These are phyloP conservation scores for Mungos mungo DNA, from an alignment of 2,113 vertebrate species.

Conservation along the genomic window DNA sequence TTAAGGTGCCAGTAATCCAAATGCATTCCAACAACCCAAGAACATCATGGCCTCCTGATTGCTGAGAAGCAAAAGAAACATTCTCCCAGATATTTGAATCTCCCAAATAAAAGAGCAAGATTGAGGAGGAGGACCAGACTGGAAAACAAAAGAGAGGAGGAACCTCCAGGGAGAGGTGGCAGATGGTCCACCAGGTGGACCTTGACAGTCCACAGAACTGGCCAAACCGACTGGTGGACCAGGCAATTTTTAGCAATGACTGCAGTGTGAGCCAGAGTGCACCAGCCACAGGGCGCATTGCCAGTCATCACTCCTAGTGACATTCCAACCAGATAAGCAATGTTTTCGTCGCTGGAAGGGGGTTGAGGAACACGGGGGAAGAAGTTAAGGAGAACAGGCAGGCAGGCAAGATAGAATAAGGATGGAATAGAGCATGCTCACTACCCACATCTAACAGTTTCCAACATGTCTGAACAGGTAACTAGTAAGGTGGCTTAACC, in stretches of 20 bases:
- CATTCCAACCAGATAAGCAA: slow-evolving; percentile 78
- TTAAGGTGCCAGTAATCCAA: slow-evolving; percentile 22
- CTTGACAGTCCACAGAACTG: slow-evolving; percentile 73
- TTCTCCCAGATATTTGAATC: slow-evolving; percentile 55
- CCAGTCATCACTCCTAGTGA: slow-evolving; percentile 67
- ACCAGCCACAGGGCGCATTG: slow-evolving; percentile 66
- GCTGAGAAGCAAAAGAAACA: slow-evolving; percentile 56
- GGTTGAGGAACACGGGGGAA: background rate
- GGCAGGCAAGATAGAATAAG: background rate
- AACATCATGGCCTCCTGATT: slow-evolving; percentile 22
- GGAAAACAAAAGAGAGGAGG: slow-evolving; percentile 77
- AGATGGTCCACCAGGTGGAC: slow-evolving; percentile 82
- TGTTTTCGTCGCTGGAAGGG: slow-evolving; percentile 32
- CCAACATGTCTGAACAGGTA: slow-evolving; percentile 71
- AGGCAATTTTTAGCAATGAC: slow-evolving; percentile 78
- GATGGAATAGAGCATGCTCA: background rate
- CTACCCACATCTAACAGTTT: slow-evolving; percentile 31
- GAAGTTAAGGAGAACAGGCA: background rate
- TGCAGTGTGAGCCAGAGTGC: slow-evolving; percentile 75
- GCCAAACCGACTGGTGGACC: slow-evolving; percentile 78
- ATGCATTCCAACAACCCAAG: slow-evolving; percentile 34
- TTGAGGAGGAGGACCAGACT: slow-evolving; percentile 64
- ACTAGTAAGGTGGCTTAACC: slow-evolving; percentile 76
- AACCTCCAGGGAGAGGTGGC: slow-evolving; percentile 73
- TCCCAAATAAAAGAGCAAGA: slow-evolving; percentile 66